Evolutionary conservation across 2,797 vertebrate species (phyloP).

Genomic region (Moxostoma hubbsi): DNA sequence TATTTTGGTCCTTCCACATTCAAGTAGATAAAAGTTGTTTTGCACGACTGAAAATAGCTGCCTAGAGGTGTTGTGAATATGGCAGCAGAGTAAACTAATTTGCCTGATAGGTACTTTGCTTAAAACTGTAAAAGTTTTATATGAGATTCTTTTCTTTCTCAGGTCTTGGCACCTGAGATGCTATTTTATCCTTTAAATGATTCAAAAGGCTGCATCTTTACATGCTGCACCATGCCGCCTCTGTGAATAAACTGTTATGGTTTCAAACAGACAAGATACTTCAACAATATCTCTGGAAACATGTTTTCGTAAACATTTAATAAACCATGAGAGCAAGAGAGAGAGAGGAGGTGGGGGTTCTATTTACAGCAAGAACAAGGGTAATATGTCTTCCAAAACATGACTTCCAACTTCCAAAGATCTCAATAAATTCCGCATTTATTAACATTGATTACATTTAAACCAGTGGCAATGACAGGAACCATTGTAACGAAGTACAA

Average conservation of each 20-base stretch:
- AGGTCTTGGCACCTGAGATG: constrained; percentile 42
- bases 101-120: no score
- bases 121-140: constrained; percentile 55
- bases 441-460: no score
- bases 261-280: constrained; percentile 58
- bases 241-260: constrained; percentile 59
- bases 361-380: constrained; percentile 30
- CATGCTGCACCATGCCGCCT: constrained; percentile 49
- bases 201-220: constrained; percentile 27
- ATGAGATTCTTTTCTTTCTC: constrained; percentile 53
- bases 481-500: no score
- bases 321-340: constrained; percentile 1
- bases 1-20: no score
- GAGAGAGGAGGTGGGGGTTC: background rate
- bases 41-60: no score
- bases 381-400: constrained; percentile 34
- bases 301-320: constrained; percentile 35
- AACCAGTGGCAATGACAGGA: no score
- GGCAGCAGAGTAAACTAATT: no score
- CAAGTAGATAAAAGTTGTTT: no score
- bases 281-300: constrained; percentile 7
- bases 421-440: no score
- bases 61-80: no score
- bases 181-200: constrained; percentile 41
- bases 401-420: background rate